Percentiles rank a stretch among this genome's conserved stretches.
Evolutionary conservation across 2,797 vertebrate species (phyloP).

Genomic region (Pelochelys cantorii): DNA sequence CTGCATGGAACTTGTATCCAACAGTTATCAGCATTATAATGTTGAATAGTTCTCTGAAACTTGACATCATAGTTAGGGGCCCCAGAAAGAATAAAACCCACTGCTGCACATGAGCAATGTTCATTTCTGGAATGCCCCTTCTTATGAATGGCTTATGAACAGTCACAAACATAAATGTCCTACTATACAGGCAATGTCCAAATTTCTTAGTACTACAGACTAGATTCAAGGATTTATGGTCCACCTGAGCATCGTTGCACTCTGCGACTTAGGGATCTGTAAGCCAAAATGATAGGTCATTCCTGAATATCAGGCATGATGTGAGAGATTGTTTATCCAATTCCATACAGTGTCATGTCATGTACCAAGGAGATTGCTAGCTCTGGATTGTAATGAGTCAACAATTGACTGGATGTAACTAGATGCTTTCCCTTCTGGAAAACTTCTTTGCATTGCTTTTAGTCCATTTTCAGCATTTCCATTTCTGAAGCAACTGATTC

Average conservation of each 20-base stretch:
- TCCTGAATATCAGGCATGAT: not conserved
- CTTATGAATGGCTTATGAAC: not conserved
- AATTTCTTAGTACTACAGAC: not conserved
- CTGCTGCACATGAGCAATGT: not conserved
- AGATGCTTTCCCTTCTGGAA: not conserved
- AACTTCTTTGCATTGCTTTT: not conserved
- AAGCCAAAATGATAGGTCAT: not conserved
- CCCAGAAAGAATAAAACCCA: not conserved
- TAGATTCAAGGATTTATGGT: not conserved
- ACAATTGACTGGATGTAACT: not conserved
- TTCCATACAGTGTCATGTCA: not conserved
- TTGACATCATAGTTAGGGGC: not conserved
- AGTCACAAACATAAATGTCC: not conserved
- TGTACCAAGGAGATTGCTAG: not conserved
- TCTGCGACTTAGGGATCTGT: not conserved
- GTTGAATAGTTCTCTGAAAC: not conserved
- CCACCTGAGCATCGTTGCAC: not conserved
- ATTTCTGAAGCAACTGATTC: not conserved
- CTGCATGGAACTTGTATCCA: not conserved
- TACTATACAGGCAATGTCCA: not conserved
- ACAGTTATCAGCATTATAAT: not conserved
- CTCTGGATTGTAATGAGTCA: not conserved
- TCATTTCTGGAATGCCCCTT: not conserved
- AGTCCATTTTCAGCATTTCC: not conserved
- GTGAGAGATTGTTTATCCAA: not conserved